Conservation (phyloP, 2,113 vertebrate species). For the Suncus etruscus region DNA sequence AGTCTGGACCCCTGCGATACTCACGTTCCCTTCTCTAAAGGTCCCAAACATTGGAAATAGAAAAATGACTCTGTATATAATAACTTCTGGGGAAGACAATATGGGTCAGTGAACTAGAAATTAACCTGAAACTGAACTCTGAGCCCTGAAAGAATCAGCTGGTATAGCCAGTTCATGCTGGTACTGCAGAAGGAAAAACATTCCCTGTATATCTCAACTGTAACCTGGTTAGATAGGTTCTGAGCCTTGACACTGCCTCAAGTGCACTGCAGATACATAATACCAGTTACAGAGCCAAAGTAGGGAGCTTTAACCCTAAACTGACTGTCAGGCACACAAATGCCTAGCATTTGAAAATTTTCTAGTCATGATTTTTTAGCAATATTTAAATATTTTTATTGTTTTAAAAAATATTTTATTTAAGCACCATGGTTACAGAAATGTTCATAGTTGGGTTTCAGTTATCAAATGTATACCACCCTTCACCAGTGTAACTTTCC, state of each 20-base stretch:
- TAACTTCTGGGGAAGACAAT: slow-evolving; percentile 67
- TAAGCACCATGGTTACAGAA: too few relatives aligned
- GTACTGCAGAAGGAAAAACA: slow-evolving; percentile 55
- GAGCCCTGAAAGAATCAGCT: slow-evolving; percentile 51
- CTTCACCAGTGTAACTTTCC: too few relatives aligned
- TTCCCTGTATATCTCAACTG: slow-evolving; percentile 47
- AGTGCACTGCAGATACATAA: slow-evolving; percentile 45
- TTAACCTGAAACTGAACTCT: slow-evolving; percentile 79
- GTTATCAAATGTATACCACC: too few relatives aligned
- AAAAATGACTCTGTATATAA: slow-evolving; percentile 17
- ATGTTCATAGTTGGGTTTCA: too few relatives aligned
- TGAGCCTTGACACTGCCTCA: slow-evolving; percentile 48
- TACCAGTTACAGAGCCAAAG: neutral
- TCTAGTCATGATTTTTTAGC: neutral
- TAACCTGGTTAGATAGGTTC: slow-evolving; percentile 42
- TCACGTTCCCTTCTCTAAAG: slow-evolving; percentile 11
- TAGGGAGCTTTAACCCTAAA: neutral
- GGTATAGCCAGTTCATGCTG: slow-evolving; percentile 55
- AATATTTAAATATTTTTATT: too few relatives aligned
- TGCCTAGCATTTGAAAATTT: neutral
- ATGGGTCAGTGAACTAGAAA: slow-evolving; percentile 55
- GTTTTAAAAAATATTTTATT: too few relatives aligned
- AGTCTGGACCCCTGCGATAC: neutral
- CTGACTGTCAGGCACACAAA: neutral
- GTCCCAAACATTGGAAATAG: slow-evolving; percentile 50